A percentile compares a stretch with the other conserved stretches of the same genome.
Evolutionary conservation across 2,113 vertebrate species (phyloP).

Genomic region (Scortum barcoo): DNA sequence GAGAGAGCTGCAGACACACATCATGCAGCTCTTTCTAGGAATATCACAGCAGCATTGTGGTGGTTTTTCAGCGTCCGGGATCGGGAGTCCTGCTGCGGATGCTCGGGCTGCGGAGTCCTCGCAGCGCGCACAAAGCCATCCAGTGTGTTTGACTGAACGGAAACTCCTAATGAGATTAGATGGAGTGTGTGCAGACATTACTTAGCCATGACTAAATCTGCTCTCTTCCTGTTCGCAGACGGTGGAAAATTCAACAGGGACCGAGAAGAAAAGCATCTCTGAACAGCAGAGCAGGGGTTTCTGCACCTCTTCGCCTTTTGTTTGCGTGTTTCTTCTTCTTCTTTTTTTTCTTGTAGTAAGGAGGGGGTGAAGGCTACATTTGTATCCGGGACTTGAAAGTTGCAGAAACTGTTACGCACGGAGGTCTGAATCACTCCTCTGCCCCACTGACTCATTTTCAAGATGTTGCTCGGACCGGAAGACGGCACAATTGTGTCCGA

Average conservation of each 20-base stretch:
- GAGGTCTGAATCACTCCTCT: conserved; percentile 60
- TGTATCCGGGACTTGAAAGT: conserved; percentile 47
- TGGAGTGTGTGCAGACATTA: conserved; percentile 94
- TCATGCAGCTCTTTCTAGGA: conserved; percentile 42
- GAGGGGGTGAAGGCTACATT: neutral
- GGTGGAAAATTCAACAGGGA: conserved; percentile 91
- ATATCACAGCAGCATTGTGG: conserved; percentile 27
- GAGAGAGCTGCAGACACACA: conserved; percentile 28
- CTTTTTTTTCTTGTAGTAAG: no score
- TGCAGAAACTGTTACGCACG: conserved; percentile 32
- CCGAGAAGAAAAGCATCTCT: conserved; percentile 62
- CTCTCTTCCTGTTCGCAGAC: conserved; percentile 92
- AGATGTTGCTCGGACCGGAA: conserved; percentile 97
- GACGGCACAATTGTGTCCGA: conserved; percentile 86
- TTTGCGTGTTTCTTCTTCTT: neutral
- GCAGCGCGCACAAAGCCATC: conserved; percentile 89
- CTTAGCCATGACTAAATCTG: conserved; percentile 95
- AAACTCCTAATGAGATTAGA: conserved; percentile 99
- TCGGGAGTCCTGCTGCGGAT: conserved; percentile 57
- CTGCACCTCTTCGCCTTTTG: neutral
- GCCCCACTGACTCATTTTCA: conserved; percentile 93
- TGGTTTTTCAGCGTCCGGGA: conserved; percentile 37
- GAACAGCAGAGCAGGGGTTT: neutral
- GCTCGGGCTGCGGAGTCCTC: conserved; percentile 60
- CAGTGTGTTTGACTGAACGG: conserved; percentile 94